These are phyloP conservation scores for Scomber japonicus DNA, from an alignment of 2,113 vertebrate genomes.

Conservation along the genomic window DNA sequence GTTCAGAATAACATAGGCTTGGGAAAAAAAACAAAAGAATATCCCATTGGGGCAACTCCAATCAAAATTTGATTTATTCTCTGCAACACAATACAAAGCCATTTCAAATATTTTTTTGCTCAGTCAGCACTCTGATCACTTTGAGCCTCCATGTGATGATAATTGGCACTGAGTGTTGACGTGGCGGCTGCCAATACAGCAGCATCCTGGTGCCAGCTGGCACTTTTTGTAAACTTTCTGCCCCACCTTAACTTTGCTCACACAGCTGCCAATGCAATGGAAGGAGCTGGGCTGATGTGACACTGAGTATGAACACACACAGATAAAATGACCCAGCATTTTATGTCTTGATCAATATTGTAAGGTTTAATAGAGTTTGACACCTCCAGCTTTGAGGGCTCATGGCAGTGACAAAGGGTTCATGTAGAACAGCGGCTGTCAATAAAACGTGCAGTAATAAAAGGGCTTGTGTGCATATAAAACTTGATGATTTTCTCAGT, in stretches of 20 bases:
- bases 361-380: constrained; percentile 7
- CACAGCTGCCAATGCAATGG: constrained; percentile 13
- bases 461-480: neutral
- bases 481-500: constrained; percentile 12
- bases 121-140: constrained; percentile 60
- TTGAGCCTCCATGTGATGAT: constrained; percentile 39
- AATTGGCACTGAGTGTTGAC: constrained; percentile 67
- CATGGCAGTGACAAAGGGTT: neutral
- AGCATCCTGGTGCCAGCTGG: constrained; percentile 57
- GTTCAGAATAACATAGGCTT: constrained; percentile 25
- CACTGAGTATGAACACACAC: neutral
- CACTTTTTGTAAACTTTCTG: constrained; percentile 43
- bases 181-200: constrained; percentile 72
- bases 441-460: neutral
- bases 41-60: neutral
- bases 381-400: neutral
- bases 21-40: constrained; percentile 20
- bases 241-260: constrained; percentile 62
- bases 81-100: constrained; percentile 10
- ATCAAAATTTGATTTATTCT: constrained; percentile 35
- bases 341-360: neutral
- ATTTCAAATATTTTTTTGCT: constrained; percentile 29
- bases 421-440: neutral
- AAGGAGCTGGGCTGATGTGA: constrained; percentile 9
- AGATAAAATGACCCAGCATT: constrained; percentile 13